These are phyloP conservation scores for Pelodytes ibericus DNA, from an alignment of 2,797 vertebrate species.

Conservation along the genomic window DNA sequence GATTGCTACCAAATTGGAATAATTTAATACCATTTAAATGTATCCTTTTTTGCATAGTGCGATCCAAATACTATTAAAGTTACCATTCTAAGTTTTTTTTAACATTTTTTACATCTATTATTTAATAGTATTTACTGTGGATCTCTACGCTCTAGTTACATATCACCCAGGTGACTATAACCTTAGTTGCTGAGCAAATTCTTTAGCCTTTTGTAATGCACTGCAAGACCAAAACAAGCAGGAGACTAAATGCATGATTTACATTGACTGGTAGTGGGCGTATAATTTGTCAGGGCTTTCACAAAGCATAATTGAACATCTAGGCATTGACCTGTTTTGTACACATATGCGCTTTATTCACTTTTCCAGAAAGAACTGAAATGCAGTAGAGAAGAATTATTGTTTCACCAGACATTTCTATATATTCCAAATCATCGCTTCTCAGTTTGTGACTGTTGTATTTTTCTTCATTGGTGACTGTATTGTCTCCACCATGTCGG, in stretches of 20 bases:
- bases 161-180: neutral
- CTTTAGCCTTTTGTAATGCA: neutral
- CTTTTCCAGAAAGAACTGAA: neutral
- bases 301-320: neutral
- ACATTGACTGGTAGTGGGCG: neutral
- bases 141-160: neutral
- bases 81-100: conserved; percentile 22
- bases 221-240: neutral
- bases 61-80: conserved; percentile 38
- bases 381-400: too few species aligned
- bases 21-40: conserved; percentile 35
- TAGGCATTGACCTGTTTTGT: neutral
- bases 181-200: neutral
- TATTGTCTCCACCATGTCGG: too few species aligned
- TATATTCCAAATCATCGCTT: too few species aligned
- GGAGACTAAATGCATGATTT: neutral
- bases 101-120: neutral
- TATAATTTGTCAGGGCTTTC: neutral
- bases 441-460: too few species aligned
- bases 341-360: neutral
- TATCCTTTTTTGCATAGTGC: conserved; percentile 19
- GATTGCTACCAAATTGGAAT: conserved; percentile 48
- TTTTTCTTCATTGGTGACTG: too few species aligned
- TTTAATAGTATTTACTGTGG: too few species aligned
- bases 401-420: too few species aligned